Conservation (phyloP, 1,140 invertebrate genomes). For the Zophobas morio region DNA sequence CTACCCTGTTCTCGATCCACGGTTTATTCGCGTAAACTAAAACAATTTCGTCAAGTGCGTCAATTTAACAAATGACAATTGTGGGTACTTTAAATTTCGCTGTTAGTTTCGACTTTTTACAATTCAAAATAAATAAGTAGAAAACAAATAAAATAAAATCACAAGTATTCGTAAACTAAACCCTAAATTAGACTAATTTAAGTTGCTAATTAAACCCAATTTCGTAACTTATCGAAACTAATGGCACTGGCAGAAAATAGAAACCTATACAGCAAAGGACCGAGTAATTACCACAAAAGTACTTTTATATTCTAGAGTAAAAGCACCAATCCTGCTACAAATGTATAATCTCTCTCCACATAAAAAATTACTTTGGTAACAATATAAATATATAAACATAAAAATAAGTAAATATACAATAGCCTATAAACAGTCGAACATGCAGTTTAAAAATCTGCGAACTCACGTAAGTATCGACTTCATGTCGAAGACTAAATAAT, state of each 20-base stretch:
- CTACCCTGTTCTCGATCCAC: slow-evolving; percentile 27
- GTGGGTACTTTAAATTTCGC: slow-evolving; percentile 4
- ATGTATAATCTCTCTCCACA: slow-evolving; percentile 38
- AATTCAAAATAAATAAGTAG: slow-evolving; percentile 44
- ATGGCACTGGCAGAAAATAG: slow-evolving; percentile 38
- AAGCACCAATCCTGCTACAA: slow-evolving; percentile 37
- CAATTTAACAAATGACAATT: slow-evolving; percentile 1
- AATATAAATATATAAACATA: slow-evolving; percentile 54
- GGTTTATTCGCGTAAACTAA: slow-evolving; percentile 1
- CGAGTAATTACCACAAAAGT: slow-evolving; percentile 34
- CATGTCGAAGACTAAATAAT: slow-evolving; percentile 49
- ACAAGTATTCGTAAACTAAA: slow-evolving; percentile 20
- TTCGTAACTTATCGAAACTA: slow-evolving; percentile 39
- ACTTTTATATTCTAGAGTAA: slow-evolving; percentile 13
- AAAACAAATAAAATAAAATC: slow-evolving; percentile 34
- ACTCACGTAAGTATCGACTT: slow-evolving; percentile 48
- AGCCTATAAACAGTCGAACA: slow-evolving; percentile 46
- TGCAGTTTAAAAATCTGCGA: slow-evolving; percentile 36
- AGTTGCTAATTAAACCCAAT: slow-evolving; percentile 20
- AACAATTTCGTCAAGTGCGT: slow-evolving; percentile 16
- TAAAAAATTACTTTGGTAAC: slow-evolving; percentile 57
- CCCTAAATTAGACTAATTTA: slow-evolving; percentile 25
- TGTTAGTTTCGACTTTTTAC: slow-evolving; percentile 8
- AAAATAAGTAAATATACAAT: slow-evolving; percentile 52
- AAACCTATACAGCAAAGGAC: slow-evolving; percentile 6